Evolutionary conservation across 2,888 invertebrate genomes (phyloP).

Genomic region (Opisthograptis luteolata): DNA sequence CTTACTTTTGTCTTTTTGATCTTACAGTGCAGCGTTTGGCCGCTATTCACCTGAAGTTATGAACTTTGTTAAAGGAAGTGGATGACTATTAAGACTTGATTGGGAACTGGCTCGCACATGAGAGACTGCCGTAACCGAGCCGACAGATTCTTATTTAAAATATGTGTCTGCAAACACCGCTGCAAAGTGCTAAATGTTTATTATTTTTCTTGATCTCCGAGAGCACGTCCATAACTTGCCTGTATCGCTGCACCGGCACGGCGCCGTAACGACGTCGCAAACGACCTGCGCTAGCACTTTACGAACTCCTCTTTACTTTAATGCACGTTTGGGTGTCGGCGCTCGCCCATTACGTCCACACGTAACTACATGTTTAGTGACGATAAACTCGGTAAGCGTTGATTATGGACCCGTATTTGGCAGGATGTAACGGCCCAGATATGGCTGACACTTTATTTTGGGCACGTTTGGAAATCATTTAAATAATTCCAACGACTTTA

Average conservation of each 20-base stretch:
- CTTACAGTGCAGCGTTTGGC: too few species aligned
- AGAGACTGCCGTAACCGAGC: too few species aligned
- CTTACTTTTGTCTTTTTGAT: too few species aligned
- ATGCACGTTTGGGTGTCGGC: neutral
- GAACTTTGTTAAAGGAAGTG: too few species aligned
- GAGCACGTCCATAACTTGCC: neutral
- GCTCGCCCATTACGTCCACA: neutral
- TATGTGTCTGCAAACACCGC: too few species aligned
- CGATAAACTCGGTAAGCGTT: conserved; percentile 7
- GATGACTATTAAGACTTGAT: too few species aligned
- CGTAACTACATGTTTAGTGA: conserved; percentile 3
- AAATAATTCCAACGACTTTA: neutral
- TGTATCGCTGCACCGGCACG: neutral
- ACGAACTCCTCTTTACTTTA: neutral
- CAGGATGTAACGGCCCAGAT: neutral
- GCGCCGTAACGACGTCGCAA: conserved; percentile 4
- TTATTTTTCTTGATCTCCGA: neutral
- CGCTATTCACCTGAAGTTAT: too few species aligned
- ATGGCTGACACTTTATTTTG: neutral
- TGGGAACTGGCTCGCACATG: too few species aligned
- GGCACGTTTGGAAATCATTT: conserved; percentile 1
- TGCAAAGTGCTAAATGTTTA: neutral
- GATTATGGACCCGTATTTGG: neutral
- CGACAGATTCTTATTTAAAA: neutral
- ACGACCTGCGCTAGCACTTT: conserved; percentile 1